phyloP scores from a whole-genome alignment of 2,888 invertebrate genomes.

The Gryllus longicercus region DNA sequence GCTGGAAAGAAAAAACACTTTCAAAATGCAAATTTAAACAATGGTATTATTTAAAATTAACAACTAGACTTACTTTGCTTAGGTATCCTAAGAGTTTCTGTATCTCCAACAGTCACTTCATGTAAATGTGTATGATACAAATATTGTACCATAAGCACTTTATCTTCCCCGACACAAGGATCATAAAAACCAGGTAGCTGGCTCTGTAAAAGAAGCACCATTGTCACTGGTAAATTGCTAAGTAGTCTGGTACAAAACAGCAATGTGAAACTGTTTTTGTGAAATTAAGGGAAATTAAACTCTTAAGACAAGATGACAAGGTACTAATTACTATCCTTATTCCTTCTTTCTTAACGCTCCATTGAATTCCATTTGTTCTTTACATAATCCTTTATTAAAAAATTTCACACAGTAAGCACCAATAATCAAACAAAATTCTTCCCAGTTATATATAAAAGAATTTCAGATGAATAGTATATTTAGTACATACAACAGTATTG shows the following conservation, averaged over 20 bases:
- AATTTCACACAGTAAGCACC: too few relatives aligned
- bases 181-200: conserved; percentile 96
- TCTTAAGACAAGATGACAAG: too few relatives aligned
- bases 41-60: not conserved
- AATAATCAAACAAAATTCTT: too few relatives aligned
- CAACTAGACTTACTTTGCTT: conserved; percentile 57
- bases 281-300: not conserved
- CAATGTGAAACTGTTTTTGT: not conserved
- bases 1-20: conserved; percentile 42
- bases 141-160: conserved; percentile 82
- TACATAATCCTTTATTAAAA: too few relatives aligned
- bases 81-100: conserved; percentile 75
- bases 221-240: not conserved
- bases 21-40: not conserved
- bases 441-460: too few relatives aligned
- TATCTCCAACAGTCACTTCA: conserved; percentile 74
- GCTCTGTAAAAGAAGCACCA: conserved; percentile 56
- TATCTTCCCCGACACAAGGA: conserved; percentile 89
- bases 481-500: too few relatives aligned
- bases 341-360: too few relatives aligned
- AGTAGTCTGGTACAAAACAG: not conserved
- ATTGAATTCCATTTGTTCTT: too few relatives aligned
- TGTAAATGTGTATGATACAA: conserved; percentile 76
- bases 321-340: too few relatives aligned
- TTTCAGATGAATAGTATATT: too few relatives aligned